These are phyloP conservation scores for Parnassius apollo DNA, from an alignment of 2,888 invertebrate species.

Conservation along the genomic window DNA sequence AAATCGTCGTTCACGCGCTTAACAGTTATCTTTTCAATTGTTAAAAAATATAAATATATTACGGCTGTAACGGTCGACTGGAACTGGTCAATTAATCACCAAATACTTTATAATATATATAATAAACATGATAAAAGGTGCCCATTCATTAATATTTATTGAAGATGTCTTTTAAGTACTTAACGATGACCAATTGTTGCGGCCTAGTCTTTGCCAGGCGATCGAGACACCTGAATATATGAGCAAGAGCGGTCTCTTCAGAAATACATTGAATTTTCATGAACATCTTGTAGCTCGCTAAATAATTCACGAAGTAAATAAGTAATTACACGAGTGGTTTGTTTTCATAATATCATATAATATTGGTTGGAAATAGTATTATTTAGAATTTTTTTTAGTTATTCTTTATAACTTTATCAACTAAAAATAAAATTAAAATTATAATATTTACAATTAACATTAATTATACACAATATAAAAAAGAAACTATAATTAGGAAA, in stretches of 20 bases:
- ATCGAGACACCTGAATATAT: constrained; percentile 13
- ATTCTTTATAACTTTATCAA: too few relatives aligned
- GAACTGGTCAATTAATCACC: constrained; percentile 26
- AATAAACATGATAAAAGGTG: constrained; percentile 22
- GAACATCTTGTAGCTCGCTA: constrained; percentile 14
- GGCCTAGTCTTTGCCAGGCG: constrained; percentile 9
- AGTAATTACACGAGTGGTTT: constrained; percentile 3
- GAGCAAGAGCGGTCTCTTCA: constrained; percentile 8
- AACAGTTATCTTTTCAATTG: constrained; percentile 36
- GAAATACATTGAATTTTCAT: constrained; percentile 25
- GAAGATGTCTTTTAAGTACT: constrained; percentile 11
- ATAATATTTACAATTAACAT: too few relatives aligned
- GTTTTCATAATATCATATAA: background rate
- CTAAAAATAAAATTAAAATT: too few relatives aligned
- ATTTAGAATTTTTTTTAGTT: too few relatives aligned
- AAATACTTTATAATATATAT: constrained; percentile 31
- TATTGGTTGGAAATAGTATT: too few relatives aligned
- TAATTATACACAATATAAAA: too few relatives aligned
- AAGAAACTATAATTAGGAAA: too few relatives aligned
- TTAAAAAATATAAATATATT: constrained; percentile 17
- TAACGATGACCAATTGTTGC: constrained; percentile 21
- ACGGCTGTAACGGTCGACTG: constrained; percentile 37
- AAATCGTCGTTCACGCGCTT: constrained; percentile 45
- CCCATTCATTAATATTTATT: constrained; percentile 27
- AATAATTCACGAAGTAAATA: constrained; percentile 9